A percentile compares a stretch with the other conserved stretches of the same genome.
Evolutionary conservation across 2,113 vertebrate genomes (phyloP).

Genomic region (Platanista minor): DNA sequence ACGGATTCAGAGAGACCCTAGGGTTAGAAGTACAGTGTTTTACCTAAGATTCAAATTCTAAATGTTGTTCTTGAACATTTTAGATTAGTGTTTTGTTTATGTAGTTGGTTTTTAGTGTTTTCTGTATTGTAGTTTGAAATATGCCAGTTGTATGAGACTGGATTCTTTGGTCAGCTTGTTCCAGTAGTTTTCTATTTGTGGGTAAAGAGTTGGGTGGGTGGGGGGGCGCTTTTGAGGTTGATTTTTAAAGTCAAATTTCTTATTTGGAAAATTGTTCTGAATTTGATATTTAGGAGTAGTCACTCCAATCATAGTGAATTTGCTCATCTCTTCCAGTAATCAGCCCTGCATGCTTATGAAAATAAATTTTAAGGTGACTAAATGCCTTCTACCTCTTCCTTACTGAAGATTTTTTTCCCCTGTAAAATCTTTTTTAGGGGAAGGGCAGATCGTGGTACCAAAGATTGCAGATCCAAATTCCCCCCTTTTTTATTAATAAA

Average conservation of each 20-base stretch:
- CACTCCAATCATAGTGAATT: constrained; percentile 75
- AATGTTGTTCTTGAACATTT: constrained; percentile 65
- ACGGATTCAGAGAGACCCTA: constrained; percentile 18
- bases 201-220: background rate
- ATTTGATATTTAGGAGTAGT: constrained; percentile 78
- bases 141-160: constrained; percentile 60
- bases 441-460: constrained; percentile 85
- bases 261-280: constrained; percentile 79
- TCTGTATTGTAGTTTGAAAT: constrained; percentile 58
- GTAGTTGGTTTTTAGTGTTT: constrained; percentile 58
- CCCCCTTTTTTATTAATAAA: constrained; percentile 71
- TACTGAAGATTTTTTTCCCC: constrained; percentile 89
- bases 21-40: constrained; percentile 36
- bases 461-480: constrained; percentile 80
- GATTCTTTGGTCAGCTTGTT: constrained; percentile 81
- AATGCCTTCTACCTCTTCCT: constrained; percentile 95
- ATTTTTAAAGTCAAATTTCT: constrained; percentile 65
- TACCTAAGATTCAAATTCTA: constrained; percentile 40
- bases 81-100: constrained; percentile 64
- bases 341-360: constrained; percentile 87
- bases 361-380: constrained; percentile 89
- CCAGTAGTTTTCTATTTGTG: constrained; percentile 77
- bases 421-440: constrained; percentile 78
- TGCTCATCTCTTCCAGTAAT: constrained; percentile 78
- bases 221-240: constrained; percentile 14